Conservation (phyloP, 2,888 invertebrate genomes). For the Norana najaformis region DNA sequence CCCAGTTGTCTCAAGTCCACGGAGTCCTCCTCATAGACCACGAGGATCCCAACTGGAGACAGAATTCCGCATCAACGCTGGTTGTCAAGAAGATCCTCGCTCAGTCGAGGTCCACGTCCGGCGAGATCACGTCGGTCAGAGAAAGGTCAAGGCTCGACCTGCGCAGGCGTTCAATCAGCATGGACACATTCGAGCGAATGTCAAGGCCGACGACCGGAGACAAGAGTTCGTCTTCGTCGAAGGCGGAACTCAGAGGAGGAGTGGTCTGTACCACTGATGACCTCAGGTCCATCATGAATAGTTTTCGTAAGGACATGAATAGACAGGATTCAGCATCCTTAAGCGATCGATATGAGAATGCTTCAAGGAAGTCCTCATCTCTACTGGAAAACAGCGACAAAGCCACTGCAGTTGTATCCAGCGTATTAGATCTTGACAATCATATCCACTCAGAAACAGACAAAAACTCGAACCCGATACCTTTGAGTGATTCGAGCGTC, state of each 20-base stretch:
- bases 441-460: neutral
- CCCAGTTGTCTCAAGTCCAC: neutral
- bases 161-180: constrained; percentile 44
- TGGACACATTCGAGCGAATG: constrained; percentile 42
- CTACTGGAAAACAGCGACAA: neutral
- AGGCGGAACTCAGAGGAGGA: constrained; percentile 32
- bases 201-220: constrained; percentile 21
- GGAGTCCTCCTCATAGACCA: neutral
- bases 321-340: neutral
- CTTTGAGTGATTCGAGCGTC: neutral
- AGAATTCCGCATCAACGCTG: neutral
- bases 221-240: neutral
- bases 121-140: constrained; percentile 16
- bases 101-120: neutral
- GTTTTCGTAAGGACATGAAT: neutral
- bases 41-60: neutral
- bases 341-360: neutral
- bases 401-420: no score
- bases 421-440: neutral
- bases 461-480: neutral
- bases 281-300: constrained; percentile 40
- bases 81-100: neutral
- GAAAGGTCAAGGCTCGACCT: constrained; percentile 32
- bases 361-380: neutral
- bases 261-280: constrained; percentile 46